Percentiles rank a stretch among this genome's conserved stretches.
Conservation (phyloP, 2,113 vertebrate species). For the Trichechus manatus region DNA sequence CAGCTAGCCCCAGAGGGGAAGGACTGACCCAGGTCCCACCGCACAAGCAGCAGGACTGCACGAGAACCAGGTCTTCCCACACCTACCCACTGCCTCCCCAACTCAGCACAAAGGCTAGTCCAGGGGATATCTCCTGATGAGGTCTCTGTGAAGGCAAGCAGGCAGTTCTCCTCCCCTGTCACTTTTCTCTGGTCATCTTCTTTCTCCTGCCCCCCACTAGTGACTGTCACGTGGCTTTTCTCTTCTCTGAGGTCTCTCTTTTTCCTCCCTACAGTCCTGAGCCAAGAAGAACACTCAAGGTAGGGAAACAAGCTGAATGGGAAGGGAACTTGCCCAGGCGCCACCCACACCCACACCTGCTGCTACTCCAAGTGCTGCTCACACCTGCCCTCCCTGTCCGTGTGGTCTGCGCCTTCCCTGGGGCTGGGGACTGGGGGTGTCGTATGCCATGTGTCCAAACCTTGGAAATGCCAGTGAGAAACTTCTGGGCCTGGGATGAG, state of each 20-base stretch:
- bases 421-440: not conserved
- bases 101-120: not conserved
- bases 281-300: constrained; percentile 41
- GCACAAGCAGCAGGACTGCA: not conserved
- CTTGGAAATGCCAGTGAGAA: not conserved
- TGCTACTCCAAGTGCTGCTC: not conserved
- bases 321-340: not conserved
- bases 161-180: not conserved
- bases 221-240: not conserved
- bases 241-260: constrained; percentile 68
- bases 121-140: not conserved
- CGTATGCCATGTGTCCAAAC: not conserved
- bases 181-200: not conserved
- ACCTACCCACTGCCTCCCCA: not conserved
- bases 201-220: not conserved
- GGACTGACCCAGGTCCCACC: not conserved
- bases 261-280: constrained; percentile 73
- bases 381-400: not conserved
- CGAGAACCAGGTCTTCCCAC: not conserved
- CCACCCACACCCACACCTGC: not conserved
- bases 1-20: not conserved
- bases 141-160: not conserved
- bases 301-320: not conserved
- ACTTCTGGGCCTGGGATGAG: not conserved
- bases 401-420: not conserved